Evolutionary conservation across 2,797 vertebrate genomes (phyloP), one percentile per base, ranked within the genome.

Genomic region (Discoglossus pictus): DNA sequence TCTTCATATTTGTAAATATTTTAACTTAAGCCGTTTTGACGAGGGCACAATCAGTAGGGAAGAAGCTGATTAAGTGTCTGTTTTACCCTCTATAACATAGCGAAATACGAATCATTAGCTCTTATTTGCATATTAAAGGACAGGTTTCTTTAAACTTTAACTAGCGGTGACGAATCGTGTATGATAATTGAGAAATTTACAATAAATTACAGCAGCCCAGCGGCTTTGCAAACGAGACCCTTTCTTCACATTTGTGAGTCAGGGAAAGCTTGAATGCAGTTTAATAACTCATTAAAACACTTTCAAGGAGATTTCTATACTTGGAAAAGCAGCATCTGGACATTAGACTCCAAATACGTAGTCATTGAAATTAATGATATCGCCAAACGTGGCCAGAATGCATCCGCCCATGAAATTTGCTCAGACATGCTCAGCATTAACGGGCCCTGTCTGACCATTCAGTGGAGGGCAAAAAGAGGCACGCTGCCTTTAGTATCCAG

Each of bases 51-150:
- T 43, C 74, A 75, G 82, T 84, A 79, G 61, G 65, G 55, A 54
- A 58, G 72, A 7, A 7, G 2, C 31, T 74, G 77, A 58, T 61
- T 78, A 68, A 16, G 15, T n/a, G 36, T 12, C 55, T 43, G 20
- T 43, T 59, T 69, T 72, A 79, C 75, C 65, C 66, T 75, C 74
- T 75, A 76, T 78, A 84, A 80, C 81, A 78, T 81, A 87, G 83
- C 86, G 82, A 88, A 85, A 84, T 83, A 80, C 82, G 75, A 72
- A 73, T 86, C 82, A 85, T 88, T 88, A 85, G 72, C 34, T 60
- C 83, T 79, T 62, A 86, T 88, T 88, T 89, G 79, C 82, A 80
- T 88, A 86, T 86, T 87, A 81, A 87, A 86, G 78, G 78, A 85
- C 74, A 74, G 50, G 80, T 83, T 82, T 79, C 80, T 80, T 79